Conservation (phyloP, 2,113 vertebrate species). For the Terrapene triunguis region DNA sequence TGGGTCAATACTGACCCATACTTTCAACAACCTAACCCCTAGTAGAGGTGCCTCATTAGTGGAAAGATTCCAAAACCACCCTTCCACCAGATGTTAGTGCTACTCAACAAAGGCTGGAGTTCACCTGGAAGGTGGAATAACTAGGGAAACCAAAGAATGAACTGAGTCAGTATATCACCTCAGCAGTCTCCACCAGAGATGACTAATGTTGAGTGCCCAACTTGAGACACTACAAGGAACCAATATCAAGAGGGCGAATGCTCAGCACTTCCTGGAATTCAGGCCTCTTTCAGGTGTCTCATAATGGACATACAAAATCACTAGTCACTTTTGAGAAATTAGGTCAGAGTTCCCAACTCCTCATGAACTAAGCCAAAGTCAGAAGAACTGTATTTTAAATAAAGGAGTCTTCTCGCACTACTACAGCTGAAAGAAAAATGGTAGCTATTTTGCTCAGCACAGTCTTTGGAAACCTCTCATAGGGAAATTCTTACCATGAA, state of each 20-base stretch:
- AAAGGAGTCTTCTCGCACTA: accelerated
- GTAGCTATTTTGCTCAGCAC: conserved; percentile 68
- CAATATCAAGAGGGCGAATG: background rate
- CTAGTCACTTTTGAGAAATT: conserved; percentile 1
- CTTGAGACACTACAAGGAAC: background rate
- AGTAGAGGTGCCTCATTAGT: background rate
- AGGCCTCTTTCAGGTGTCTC: background rate
- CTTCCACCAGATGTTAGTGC: background rate
- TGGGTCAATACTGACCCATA: background rate
- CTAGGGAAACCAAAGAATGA: background rate
- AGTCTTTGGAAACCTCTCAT: conserved; percentile 63
- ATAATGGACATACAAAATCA: background rate
- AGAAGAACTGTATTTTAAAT: conserved; percentile 16
- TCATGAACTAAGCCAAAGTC: background rate
- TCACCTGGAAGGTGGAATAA: accelerated
- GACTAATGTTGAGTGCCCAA: accelerated
- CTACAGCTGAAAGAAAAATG: conserved; percentile 61
- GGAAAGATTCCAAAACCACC: accelerated
- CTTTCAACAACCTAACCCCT: background rate
- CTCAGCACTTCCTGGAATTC: background rate
- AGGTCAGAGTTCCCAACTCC: conserved; percentile 21
- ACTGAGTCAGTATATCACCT: background rate
- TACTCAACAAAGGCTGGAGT: background rate
- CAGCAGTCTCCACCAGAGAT: background rate
- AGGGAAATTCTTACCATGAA: conserved; percentile 52